phyloP scores from a whole-genome alignment of 2,888 invertebrate species.

The Drosophila limbata region DNA sequence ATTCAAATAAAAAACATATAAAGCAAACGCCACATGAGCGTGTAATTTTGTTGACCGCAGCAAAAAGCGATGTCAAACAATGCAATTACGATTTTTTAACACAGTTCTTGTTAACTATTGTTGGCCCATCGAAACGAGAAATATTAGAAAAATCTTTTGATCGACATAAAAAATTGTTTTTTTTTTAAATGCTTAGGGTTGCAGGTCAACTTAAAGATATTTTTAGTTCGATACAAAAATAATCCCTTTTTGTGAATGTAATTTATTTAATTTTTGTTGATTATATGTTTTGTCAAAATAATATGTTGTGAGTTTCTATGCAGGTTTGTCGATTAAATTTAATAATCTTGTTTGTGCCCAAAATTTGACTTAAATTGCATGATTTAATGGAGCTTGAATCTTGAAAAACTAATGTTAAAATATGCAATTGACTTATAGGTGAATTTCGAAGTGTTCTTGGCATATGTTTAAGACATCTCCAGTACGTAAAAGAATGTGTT shows the following conservation, averaged over 20 bases:
- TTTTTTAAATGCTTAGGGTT: too few species aligned
- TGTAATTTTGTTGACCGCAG: constrained; percentile 27
- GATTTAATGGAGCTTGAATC: too few species aligned
- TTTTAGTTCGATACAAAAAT: too few species aligned
- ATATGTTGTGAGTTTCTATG: too few species aligned
- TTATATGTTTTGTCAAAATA: too few species aligned
- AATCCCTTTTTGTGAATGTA: too few species aligned
- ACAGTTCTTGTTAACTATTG: constrained; percentile 7
- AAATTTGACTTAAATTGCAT: too few species aligned
- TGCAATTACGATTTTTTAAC: constrained; percentile 13
- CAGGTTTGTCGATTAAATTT: too few species aligned
- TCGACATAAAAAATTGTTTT: too few species aligned
- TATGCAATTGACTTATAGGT: neutral
- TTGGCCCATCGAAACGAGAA: constrained; percentile 14
- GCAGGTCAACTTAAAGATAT: too few species aligned
- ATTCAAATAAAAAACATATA: constrained; percentile 28
- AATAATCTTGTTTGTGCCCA: too few species aligned
- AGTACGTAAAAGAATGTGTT: neutral
- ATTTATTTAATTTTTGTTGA: too few species aligned
- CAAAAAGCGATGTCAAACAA: constrained; percentile 38
- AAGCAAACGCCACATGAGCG: neutral
- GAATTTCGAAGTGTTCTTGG: neutral
- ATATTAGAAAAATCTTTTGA: neutral
- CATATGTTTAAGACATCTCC: neutral
- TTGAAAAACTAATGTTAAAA: neutral